Conservation (phyloP, 2,113 vertebrate species). For the Hippolais icterina region DNA sequence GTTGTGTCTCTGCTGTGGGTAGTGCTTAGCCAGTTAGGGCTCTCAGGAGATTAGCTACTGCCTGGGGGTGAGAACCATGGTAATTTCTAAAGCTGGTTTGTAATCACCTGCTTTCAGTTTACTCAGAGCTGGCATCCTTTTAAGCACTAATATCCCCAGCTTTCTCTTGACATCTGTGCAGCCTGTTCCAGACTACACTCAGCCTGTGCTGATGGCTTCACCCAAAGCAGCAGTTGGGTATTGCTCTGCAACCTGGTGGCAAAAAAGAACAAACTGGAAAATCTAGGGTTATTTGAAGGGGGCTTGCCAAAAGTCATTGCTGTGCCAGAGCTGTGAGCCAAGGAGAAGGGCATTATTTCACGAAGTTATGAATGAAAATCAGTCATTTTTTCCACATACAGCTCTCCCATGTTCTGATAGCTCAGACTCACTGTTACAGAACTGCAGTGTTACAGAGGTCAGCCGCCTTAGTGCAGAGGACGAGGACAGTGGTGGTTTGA, state of each 20-base stretch:
- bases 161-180: constrained; percentile 36
- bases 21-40: background rate
- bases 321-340: background rate
- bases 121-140: background rate
- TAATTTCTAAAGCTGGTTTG: constrained; percentile 48
- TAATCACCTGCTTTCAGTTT: constrained; percentile 42
- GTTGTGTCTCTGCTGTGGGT: background rate
- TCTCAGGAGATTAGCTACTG: constrained; percentile 17
- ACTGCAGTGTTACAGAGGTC: rapidly evolving
- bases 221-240: background rate
- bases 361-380: background rate
- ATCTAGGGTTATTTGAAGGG: background rate
- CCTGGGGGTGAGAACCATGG: constrained; percentile 15
- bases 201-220: background rate
- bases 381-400: background rate
- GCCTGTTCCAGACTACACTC: background rate
- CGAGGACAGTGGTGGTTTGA: rapidly evolving
- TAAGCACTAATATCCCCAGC: background rate
- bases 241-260: background rate
- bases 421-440: rapidly evolving
- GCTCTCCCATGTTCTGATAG: background rate
- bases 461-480: background rate
- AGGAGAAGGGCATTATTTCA: background rate
- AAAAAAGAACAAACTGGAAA: background rate
- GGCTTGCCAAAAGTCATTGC: background rate